Evolutionary conservation across 1,140 invertebrate genomes (phyloP).

Genomic region (Pogonomyrmex californicus): DNA sequence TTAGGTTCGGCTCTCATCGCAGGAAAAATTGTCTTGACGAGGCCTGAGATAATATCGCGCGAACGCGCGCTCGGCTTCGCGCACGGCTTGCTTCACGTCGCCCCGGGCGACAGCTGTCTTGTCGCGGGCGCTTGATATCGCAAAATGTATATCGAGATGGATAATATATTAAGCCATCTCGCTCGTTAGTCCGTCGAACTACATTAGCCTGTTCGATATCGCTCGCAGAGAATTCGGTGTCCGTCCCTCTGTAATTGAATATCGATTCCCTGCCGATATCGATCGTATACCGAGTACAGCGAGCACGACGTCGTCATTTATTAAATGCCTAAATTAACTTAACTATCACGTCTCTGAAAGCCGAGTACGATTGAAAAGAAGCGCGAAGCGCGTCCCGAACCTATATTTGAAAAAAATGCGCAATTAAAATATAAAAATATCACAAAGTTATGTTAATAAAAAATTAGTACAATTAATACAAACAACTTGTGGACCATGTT

Average conservation of each 20-base stretch:
- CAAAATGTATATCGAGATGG: conserved; percentile 38
- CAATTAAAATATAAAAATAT: conserved; percentile 32
- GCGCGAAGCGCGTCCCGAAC: not conserved
- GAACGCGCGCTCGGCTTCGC: conserved; percentile 5
- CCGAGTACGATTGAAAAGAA: not conserved
- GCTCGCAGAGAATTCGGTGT: not conserved
- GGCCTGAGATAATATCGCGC: conserved; percentile 31
- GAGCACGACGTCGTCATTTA: conserved; percentile 14
- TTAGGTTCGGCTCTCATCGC: conserved; percentile 6
- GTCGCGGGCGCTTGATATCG: conserved; percentile 49
- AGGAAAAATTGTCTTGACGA: conserved; percentile 25
- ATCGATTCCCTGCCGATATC: conserved; percentile 31
- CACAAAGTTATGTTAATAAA: conserved; percentile 3
- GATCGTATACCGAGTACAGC: not conserved
- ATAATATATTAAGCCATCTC: conserved; percentile 39
- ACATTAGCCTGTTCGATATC: conserved; percentile 1
- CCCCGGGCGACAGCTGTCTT: conserved; percentile 46
- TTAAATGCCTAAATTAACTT: conserved; percentile 14
- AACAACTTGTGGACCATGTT: not conserved
- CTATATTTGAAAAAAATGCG: not conserved
- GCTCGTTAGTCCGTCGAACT: conserved; percentile 27
- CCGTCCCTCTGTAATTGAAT: conserved; percentile 35
- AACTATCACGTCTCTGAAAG: not conserved
- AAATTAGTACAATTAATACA: no score
- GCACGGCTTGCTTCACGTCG: conserved; percentile 5